These are phyloP conservation scores for Hemichromis elongatus DNA, from an alignment of 2,113 vertebrate species.

Conservation along the genomic window DNA sequence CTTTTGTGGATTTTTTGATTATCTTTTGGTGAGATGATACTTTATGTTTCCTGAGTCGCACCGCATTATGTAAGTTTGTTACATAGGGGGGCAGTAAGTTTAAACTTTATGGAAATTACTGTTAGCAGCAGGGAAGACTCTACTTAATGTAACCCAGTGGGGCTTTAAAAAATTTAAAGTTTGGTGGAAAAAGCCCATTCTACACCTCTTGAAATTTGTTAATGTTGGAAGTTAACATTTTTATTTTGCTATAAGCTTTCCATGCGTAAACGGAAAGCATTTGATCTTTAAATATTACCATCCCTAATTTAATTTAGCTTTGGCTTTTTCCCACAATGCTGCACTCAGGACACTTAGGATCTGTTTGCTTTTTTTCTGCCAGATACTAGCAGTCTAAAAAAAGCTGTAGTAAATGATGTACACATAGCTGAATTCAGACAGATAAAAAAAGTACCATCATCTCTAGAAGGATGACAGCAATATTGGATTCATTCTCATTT, in stretches of 20 bases:
- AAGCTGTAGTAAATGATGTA: not conserved
- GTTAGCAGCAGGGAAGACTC: slow-evolving; percentile 27
- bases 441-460: not conserved
- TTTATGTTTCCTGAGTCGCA: not conserved
- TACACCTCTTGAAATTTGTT: slow-evolving; percentile 30
- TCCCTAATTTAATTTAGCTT: not conserved
- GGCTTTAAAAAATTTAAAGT: slow-evolving; percentile 23
- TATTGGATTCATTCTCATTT: not conserved
- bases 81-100: not conserved
- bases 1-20: not conserved
- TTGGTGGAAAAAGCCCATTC: slow-evolving; percentile 18
- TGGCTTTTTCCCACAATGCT: not conserved
- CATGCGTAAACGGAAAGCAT: not conserved
- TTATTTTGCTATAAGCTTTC: not conserved
- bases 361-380: not conserved
- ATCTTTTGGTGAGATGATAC: not conserved
- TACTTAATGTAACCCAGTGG: slow-evolving; percentile 19
- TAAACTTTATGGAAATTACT: slow-evolving; percentile 48
- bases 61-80: not conserved
- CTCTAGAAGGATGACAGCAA: not conserved
- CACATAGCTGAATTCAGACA: not conserved
- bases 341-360: not conserved
- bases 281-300: not conserved
- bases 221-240: slow-evolving; percentile 3
- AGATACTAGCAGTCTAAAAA: not conserved